phyloP scores from a whole-genome alignment of 2,888 invertebrate species.

The Xylota segnis region DNA sequence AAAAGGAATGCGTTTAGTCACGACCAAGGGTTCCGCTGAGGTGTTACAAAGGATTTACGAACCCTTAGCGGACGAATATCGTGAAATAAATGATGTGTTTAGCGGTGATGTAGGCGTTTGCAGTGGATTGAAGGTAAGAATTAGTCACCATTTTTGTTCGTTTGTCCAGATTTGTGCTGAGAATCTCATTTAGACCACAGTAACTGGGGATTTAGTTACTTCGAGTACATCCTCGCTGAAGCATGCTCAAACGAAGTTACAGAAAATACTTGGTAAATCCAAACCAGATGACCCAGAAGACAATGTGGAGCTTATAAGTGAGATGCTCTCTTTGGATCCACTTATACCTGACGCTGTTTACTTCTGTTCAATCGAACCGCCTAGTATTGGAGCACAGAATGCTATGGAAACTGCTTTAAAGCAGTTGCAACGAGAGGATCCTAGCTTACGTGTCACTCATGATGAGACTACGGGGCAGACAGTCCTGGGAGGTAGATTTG shows the following conservation, averaged over 20 bases:
- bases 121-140: slow-evolving; percentile 91
- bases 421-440: slow-evolving; percentile 95
- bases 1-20: slow-evolving; percentile 85
- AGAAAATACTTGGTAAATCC: slow-evolving; percentile 78
- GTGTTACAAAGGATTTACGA: slow-evolving; percentile 85
- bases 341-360: slow-evolving; percentile 97
- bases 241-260: slow-evolving; percentile 86
- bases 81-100: slow-evolving; percentile 88
- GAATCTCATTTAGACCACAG: slow-evolving; percentile 85
- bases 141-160: neutral
- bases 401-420: slow-evolving; percentile 92
- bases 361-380: slow-evolving; percentile 97
- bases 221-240: slow-evolving; percentile 86
- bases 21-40: slow-evolving; percentile 80
- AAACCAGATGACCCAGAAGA: slow-evolving; percentile 80
- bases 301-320: slow-evolving; percentile 77
- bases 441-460: slow-evolving; percentile 91
- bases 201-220: slow-evolving; percentile 91
- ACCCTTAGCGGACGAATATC: slow-evolving; percentile 96
- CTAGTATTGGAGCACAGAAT: slow-evolving; percentile 90
- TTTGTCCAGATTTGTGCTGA: neutral
- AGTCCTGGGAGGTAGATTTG: slow-evolving; percentile 89
- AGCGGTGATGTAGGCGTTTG: slow-evolving; percentile 96
- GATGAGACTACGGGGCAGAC: slow-evolving; percentile 94
- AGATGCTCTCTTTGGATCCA: slow-evolving; percentile 86